Base-by-base conservation (phyloP, 2,797 vertebrate species). In the Buceros bicornis region DNA sequence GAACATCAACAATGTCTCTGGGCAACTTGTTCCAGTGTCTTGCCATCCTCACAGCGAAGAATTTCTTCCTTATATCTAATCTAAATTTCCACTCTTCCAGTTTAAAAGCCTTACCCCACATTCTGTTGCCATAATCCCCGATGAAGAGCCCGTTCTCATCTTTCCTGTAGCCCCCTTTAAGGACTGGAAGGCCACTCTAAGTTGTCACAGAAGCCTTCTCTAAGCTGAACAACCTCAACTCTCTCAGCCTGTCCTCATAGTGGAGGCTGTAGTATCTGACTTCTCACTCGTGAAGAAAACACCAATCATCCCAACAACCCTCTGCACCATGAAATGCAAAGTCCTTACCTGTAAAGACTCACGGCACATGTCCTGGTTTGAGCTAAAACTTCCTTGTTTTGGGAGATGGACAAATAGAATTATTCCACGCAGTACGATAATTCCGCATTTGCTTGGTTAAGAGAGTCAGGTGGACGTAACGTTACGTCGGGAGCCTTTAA, bases 61-160 rank as follows among this genome's bases (percentile, higher is more conserved):
- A 73, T 42, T 88, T 60, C 6, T 37, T 56, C 10, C 35, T 40
- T 14, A 29, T 11, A 33, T 53, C 13, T n/a, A 13, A 24, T 57
- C 15, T 77, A 50, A 56, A 22, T 16, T 6, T n/a, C 1, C 7
- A 3, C 2, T 64, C 14, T 22, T 65, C 28, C 29, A 43, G 4
- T 50, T 37, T 71, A 37, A 81, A 70, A 13, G 5, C 4, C 1
- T 24, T 50, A 3, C 4, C 2, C 2, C 21, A 82, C 0, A 0
- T 53, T 12, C 7, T 53, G 14, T 57, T 2, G 3, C 19, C 17
- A 1, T 3, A 0, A 5, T 21, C 6, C 13, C 16, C 33, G 4
- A 5, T 3, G 21, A 56, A 24, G 3, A 28, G 15, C 40, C 5
- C 13, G 2, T 69, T 5, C 3, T 20, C 24, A 8, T 17, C 25